Evolutionary conservation across 1,140 invertebrate genomes (phyloP).

Genomic region (Drosophila persimilis): DNA sequence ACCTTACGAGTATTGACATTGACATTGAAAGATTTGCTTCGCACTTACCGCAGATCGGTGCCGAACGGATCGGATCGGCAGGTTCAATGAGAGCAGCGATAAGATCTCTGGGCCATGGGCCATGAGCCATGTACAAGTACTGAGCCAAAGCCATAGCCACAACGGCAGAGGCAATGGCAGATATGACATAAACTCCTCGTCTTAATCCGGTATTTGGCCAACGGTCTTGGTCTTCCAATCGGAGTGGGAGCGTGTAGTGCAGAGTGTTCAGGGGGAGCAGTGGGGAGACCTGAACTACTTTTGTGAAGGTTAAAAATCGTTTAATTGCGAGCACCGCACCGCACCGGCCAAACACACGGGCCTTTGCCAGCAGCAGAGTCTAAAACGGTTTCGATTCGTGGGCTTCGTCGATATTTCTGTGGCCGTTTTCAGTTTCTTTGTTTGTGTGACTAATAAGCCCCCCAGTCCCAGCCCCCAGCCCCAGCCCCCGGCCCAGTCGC

Average conservation of each 20-base stretch:
- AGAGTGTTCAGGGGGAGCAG: background rate
- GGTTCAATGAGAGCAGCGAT: slow-evolving; percentile 41
- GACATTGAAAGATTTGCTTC: slow-evolving; percentile 75
- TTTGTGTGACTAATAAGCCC: slow-evolving; percentile 37
- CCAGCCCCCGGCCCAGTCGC: background rate
- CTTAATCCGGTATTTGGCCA: slow-evolving; percentile 53
- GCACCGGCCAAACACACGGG: slow-evolving; percentile 9
- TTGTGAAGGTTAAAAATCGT: slow-evolving; percentile 60
- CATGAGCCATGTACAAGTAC: background rate
- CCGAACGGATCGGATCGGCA: slow-evolving; percentile 32
- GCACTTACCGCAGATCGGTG: slow-evolving; percentile 8
- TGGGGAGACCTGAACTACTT: slow-evolving; percentile 54
- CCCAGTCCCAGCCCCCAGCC: slow-evolving; percentile 17
- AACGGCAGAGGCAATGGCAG: background rate
- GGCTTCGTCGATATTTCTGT: slow-evolving; percentile 12
- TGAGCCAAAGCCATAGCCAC: no score
- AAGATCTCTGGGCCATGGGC: slow-evolving; percentile 37
- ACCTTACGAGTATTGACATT: slow-evolving; percentile 63
- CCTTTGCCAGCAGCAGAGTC: no score
- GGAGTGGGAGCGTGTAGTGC: background rate
- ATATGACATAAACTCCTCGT: slow-evolving; percentile 45
- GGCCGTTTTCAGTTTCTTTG: slow-evolving; percentile 33
- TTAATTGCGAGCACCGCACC: slow-evolving; percentile 46
- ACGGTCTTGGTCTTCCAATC: slow-evolving; percentile 5
- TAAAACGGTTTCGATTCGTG: slow-evolving; percentile 22